A percentile compares a stretch with the other conserved stretches of the same genome.
These are phyloP conservation scores for Heteromormyrus szaboi DNA, from an alignment of 2,797 vertebrate genomes.

Conservation along the genomic window DNA sequence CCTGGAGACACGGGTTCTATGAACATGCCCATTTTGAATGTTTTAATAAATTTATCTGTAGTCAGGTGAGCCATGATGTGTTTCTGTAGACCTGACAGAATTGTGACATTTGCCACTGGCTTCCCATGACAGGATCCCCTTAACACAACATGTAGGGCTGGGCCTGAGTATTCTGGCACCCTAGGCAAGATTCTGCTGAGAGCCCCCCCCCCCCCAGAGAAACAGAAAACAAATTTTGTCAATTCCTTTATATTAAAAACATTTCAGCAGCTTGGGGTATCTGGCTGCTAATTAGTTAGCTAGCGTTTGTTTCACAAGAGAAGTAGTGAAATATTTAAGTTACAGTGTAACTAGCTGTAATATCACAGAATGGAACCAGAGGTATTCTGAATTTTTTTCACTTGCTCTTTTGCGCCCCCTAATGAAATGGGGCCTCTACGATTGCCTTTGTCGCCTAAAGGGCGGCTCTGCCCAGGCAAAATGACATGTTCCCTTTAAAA, in stretches of 20 bases:
- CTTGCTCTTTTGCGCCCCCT: neutral
- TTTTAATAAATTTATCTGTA: neutral
- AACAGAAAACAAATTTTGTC: neutral
- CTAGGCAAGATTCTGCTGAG: neutral
- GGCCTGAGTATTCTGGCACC: neutral
- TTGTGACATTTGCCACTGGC: neutral
- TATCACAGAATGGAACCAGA: neutral
- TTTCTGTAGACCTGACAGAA: neutral
- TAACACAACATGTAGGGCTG: neutral
- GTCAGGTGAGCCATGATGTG: neutral
- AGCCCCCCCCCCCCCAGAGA: neutral
- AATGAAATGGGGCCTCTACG: neutral
- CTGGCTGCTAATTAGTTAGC: neutral
- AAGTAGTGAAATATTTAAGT: neutral
- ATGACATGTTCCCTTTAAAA: neutral
- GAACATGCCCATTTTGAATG: neutral
- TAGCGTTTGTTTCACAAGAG: neutral
- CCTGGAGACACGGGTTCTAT: neutral
- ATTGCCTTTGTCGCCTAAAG: neutral
- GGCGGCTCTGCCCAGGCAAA: neutral
- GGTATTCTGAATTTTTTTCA: neutral
- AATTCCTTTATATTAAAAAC: neutral
- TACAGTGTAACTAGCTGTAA: neutral
- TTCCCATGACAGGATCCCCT: neutral
- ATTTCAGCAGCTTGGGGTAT: neutral